Conservation (phyloP, 2,888 invertebrate species). For the Erebia aethiops region DNA sequence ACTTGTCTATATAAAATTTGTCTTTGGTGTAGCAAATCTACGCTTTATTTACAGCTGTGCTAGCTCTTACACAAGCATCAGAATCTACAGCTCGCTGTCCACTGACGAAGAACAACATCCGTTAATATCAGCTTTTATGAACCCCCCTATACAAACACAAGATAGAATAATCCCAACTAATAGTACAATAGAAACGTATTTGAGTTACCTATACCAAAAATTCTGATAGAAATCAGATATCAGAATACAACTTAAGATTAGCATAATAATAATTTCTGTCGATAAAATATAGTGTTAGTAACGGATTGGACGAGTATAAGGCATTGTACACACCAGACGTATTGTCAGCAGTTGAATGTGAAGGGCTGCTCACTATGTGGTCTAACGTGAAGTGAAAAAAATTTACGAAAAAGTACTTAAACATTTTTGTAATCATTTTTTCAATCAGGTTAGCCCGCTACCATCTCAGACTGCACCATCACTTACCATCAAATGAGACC, state of each 20-base stretch:
- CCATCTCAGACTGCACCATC: too few species aligned
- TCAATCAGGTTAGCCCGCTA: too few species aligned
- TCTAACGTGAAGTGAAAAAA: neutral
- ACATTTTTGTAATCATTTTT: neutral
- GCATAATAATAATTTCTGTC: neutral
- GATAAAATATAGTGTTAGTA: conserved; percentile 19
- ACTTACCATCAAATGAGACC: too few species aligned
- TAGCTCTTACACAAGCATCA: conserved; percentile 56
- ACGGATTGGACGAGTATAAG: conserved; percentile 20
- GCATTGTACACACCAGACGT: conserved; percentile 3
- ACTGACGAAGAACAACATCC: conserved; percentile 1
- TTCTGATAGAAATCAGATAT: neutral
- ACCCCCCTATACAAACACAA: conserved; percentile 6
- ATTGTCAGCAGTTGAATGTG: neutral
- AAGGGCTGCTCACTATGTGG: neutral
- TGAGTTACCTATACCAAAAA: neutral
- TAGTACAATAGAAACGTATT: neutral
- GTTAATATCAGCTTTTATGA: neutral
- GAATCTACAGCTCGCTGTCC: conserved; percentile 52
- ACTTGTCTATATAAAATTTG: neutral
- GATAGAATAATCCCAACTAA: neutral
- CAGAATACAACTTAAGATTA: neutral
- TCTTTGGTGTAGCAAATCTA: conserved; percentile 9
- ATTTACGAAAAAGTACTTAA: neutral
- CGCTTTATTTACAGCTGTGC: conserved; percentile 46